phyloP scores from a whole-genome alignment of 2,113 vertebrate genomes.

The Thamnophis sirtalis region DNA sequence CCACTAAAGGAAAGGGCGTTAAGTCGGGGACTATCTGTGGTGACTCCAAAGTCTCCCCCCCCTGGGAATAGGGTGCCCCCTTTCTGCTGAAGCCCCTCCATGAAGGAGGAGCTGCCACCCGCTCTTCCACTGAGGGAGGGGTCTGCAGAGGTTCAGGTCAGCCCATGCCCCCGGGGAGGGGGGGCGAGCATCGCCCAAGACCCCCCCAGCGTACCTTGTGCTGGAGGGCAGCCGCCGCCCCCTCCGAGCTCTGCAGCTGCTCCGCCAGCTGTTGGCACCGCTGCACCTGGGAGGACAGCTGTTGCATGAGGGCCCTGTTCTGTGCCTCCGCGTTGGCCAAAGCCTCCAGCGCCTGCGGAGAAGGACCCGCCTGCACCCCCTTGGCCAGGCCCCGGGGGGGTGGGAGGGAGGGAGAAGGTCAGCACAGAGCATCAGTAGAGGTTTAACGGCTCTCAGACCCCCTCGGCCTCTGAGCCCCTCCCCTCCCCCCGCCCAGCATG shows the following conservation, averaged over 20 bases:
- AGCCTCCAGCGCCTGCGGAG: slow-evolving; percentile 64
- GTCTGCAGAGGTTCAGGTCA: neutral
- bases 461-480: neutral
- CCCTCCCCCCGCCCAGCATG: neutral
- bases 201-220: slow-evolving; percentile 68
- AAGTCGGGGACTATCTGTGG: too few relatives aligned
- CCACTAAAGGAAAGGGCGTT: too few relatives aligned
- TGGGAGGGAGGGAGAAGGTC: neutral
- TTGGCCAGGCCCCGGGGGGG: slow-evolving; percentile 69
- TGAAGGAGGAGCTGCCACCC: neutral
- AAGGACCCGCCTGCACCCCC: slow-evolving; percentile 75
- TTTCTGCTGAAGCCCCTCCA: neutral
- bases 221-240: slow-evolving; percentile 70
- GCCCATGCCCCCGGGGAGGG: too few relatives aligned
- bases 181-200: too few relatives aligned
- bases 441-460: too few relatives aligned
- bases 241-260: slow-evolving; percentile 72
- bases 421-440: neutral
- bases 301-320: slow-evolving; percentile 66
- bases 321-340: slow-evolving; percentile 68
- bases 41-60: neutral
- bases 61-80: neutral
- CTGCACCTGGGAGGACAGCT: slow-evolving; percentile 68
- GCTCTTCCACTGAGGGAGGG: neutral
- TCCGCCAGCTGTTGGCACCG: slow-evolving; percentile 73